Evolutionary conservation across 2,797 vertebrate genomes (phyloP), one percentile per base, ranked within the genome.

Genomic region (Oreortyx pictus): DNA sequence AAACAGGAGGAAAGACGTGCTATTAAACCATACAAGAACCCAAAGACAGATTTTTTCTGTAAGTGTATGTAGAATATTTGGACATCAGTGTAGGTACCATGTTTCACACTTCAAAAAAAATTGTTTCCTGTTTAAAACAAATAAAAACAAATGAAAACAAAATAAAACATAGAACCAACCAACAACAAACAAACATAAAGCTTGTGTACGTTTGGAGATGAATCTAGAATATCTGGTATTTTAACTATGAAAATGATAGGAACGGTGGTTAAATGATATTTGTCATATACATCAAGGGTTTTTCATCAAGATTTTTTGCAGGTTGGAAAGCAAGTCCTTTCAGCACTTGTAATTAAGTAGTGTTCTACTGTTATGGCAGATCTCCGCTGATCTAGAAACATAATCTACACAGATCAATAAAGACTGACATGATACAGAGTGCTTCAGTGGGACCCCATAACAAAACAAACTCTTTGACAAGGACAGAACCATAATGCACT

Each of bases 321-420:
- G 62, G 47, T 8, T 31, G 75, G 47, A 37, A 76, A 87, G 27
- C 22, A 88, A 70, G 62, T 73, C 23, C n/a, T 89, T 83, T 78
- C 0, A 0, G 33, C 50, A 35, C 35, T 20, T 41, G n/a, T 37
- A 81, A 15, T 57, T 83, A 87, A 27, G 27, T 10, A 75, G 19
- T 44, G 27, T 16, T 78, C 49, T 85, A 27, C 17, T 52, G 46
- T 24, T 89, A 12, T 81, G 62, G 86, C 50, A 87, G 50, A 66
- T 92, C 72, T 73, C 86, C 70, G 68, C 93, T 93, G 90, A 87
- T 93, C 68, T 94, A 95, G 86, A 93, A 91, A 92, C 33, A 52
- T 47, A 43, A 82, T 62, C n/a, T 29, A 87, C 65, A 81, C 47
- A 60, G 64, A 90, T 87, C 75, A 92, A 91, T 93, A 90, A 71